phyloP scores from a whole-genome alignment of 2,113 vertebrate species.

The Chinchilla lanigera region DNA sequence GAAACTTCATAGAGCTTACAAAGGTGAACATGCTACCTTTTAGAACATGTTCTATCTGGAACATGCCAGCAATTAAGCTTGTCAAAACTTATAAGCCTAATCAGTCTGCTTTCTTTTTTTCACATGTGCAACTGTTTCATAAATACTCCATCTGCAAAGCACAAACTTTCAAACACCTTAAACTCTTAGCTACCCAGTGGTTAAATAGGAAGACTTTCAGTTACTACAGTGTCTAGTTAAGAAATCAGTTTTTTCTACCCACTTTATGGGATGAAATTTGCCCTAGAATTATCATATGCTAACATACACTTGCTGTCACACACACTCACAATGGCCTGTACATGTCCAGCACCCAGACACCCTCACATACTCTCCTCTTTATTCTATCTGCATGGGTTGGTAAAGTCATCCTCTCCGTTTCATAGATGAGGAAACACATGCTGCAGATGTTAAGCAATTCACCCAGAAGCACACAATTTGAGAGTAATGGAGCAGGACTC shows the following conservation, averaged over 20 bases:
- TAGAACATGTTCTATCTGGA: no score
- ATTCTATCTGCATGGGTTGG: accelerated
- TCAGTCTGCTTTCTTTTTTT: accelerated
- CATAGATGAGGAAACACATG: accelerated
- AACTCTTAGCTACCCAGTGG: not conserved
- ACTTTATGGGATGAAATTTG: not conserved
- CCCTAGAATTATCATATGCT: not conserved
- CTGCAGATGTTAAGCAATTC: not conserved
- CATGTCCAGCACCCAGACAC: accelerated
- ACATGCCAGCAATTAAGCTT: accelerated
- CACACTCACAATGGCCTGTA: accelerated
- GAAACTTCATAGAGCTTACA: not conserved
- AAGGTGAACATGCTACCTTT: no score
- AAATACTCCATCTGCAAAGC: not conserved
- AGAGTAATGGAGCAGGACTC: not conserved
- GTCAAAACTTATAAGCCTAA: not conserved
- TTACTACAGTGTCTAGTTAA: not conserved
- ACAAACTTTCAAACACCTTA: not conserved
- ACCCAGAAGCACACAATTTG: not conserved
- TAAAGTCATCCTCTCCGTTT: not conserved
- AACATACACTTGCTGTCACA: not conserved
- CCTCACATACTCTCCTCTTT: not conserved
- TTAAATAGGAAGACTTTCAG: not conserved
- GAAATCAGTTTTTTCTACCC: not conserved
- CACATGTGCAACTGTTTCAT: not conserved